phyloP scores from a whole-genome alignment of 2,888 invertebrate species.

The Mactromeris polynyma region DNA sequence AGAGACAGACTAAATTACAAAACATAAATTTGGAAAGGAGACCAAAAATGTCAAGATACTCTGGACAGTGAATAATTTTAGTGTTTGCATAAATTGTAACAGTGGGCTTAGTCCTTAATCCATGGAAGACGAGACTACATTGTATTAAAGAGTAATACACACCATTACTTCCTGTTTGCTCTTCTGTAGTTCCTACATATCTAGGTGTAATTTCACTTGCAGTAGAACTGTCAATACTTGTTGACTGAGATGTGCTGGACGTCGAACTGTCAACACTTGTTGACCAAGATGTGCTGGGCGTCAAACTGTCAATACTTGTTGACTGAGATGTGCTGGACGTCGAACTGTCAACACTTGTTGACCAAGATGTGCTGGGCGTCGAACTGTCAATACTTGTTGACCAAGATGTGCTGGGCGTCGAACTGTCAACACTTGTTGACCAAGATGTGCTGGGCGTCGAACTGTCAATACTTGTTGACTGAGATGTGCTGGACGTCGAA shows the following conservation, averaged over 20 bases:
- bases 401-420: not conserved
- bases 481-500: not conserved
- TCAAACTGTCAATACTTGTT: not conserved
- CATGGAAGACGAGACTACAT: no score
- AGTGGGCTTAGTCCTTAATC: no score
- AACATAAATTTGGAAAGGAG: no score
- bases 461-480: not conserved
- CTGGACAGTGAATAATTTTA: no score
- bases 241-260: not conserved
- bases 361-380: not conserved
- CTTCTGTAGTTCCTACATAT: not conserved
- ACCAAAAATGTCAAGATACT: no score
- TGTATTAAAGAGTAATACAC: not conserved
- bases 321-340: not conserved
- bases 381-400: not conserved
- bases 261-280: not conserved
- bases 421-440: not conserved
- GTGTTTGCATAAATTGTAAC: no score
- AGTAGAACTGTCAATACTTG: not conserved
- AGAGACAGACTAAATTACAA: no score
- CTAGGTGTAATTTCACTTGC: no score
- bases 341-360: not conserved
- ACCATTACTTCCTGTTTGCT: not conserved
- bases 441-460: not conserved
- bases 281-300: not conserved